Conservation (phyloP, 2,888 invertebrate genomes). For the Hedya salicella region DNA sequence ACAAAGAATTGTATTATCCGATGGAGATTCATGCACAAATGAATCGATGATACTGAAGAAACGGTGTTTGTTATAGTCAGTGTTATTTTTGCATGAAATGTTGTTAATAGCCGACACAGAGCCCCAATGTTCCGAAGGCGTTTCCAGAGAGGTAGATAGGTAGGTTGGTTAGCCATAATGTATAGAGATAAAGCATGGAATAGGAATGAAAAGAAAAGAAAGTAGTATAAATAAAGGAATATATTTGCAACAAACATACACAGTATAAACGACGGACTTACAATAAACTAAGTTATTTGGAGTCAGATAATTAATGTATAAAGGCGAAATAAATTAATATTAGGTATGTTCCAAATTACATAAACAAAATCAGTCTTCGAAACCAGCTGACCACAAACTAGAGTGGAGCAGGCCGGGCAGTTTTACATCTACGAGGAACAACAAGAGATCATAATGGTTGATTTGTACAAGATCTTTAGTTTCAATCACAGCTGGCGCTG, state of each 20-base stretch:
- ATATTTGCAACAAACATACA: constrained; percentile 84
- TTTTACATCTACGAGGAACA: constrained; percentile 73
- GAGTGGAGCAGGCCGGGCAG: constrained; percentile 50
- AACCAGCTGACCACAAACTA: constrained; percentile 56
- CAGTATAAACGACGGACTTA: constrained; percentile 77
- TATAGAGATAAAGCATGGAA: constrained; percentile 76
- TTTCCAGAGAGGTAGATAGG: constrained; percentile 60
- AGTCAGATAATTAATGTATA: constrained; percentile 54
- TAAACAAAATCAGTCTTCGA: constrained; percentile 72
- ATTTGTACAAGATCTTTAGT: constrained; percentile 54
- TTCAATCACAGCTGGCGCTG: constrained; percentile 31
- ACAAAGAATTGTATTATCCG: constrained; percentile 67
- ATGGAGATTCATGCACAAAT: constrained; percentile 83
- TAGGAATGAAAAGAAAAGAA: constrained; percentile 83
- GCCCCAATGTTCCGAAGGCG: constrained; percentile 70
- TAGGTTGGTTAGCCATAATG: constrained; percentile 73
- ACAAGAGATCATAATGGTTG: constrained; percentile 71
- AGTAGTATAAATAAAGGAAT: constrained; percentile 83
- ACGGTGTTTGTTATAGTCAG: constrained; percentile 79
- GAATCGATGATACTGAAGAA: constrained; percentile 82
- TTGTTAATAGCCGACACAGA: constrained; percentile 79
- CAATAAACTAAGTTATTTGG: constrained; percentile 63
- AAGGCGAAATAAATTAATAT: constrained; percentile 72
- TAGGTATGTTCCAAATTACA: constrained; percentile 68
- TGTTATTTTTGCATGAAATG: constrained; percentile 69